These are phyloP conservation scores for Xiphophorus birchmanni DNA, from an alignment of 2,797 vertebrate genomes.

Conservation along the genomic window DNA sequence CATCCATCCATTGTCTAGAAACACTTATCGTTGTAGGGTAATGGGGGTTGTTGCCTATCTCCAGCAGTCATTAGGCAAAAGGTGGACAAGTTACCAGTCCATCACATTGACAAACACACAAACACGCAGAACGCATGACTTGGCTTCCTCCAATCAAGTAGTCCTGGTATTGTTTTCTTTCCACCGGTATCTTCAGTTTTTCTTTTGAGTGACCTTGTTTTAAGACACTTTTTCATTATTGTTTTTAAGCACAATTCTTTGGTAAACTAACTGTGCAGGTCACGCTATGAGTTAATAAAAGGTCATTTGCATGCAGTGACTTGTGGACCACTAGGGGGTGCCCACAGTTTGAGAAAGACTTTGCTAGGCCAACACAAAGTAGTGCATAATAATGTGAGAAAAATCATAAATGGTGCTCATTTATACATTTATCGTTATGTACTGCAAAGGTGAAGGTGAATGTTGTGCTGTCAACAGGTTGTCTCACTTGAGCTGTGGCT, in stretches of 20 bases:
- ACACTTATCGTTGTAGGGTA: neutral
- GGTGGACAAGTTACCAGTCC: neutral
- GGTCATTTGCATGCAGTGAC: too few species aligned
- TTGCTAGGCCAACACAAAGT: neutral
- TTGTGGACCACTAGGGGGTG: too few species aligned
- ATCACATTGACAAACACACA: neutral
- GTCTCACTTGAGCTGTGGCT: neutral
- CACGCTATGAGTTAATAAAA: too few species aligned
- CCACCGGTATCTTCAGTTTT: too few species aligned
- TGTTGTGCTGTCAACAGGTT: neutral
- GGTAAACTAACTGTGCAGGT: too few species aligned
- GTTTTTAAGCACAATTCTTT: too few species aligned
- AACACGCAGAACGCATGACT: neutral
- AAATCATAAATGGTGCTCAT: neutral
- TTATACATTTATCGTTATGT: neutral
- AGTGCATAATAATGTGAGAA: neutral
- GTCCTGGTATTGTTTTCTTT: too few species aligned
- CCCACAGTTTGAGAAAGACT: too few species aligned
- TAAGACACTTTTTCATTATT: too few species aligned
- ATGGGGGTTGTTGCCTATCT: neutral
- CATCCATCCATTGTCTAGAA: neutral
- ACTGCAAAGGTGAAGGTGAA: neutral
- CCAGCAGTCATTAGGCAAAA: neutral
- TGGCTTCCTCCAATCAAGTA: neutral
- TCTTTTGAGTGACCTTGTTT: neutral